These are phyloP conservation scores for Notiomystis cincta DNA, from an alignment of 2,113 vertebrate genomes.

Conservation along the genomic window DNA sequence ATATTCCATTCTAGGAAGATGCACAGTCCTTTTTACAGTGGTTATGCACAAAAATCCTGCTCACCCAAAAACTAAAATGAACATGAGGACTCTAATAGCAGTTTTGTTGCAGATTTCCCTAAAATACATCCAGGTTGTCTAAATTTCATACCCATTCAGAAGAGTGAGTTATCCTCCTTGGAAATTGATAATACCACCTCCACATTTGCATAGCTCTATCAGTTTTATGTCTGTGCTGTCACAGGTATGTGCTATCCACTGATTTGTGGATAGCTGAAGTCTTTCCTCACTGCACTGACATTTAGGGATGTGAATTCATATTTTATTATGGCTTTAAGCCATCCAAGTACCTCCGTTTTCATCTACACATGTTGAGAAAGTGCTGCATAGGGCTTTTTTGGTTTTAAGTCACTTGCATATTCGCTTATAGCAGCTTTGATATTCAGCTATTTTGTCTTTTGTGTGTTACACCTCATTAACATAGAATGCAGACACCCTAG, in stretches of 20 bases:
- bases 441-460: constrained; percentile 48
- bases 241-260: background rate
- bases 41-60: background rate
- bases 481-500: constrained; percentile 45
- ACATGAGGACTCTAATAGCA: background rate
- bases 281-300: background rate
- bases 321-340: constrained; percentile 8
- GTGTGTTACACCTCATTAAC: constrained; percentile 60
- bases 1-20: background rate
- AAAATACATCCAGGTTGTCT: background rate
- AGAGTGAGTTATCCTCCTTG: background rate
- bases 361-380: background rate
- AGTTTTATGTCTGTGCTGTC: background rate
- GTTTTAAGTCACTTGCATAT: constrained; percentile 8
- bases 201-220: background rate
- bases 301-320: background rate
- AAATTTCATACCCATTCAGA: background rate
- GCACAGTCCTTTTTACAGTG: fast-evolving
- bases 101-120: background rate
- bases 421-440: constrained; percentile 45
- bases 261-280: background rate
- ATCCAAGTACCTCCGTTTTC: background rate
- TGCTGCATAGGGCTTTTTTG: background rate
- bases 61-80: background rate
- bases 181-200: background rate